Evolutionary conservation across 2,888 invertebrate species (phyloP).

Genomic region (Pachymerium ferrugineum): DNA sequence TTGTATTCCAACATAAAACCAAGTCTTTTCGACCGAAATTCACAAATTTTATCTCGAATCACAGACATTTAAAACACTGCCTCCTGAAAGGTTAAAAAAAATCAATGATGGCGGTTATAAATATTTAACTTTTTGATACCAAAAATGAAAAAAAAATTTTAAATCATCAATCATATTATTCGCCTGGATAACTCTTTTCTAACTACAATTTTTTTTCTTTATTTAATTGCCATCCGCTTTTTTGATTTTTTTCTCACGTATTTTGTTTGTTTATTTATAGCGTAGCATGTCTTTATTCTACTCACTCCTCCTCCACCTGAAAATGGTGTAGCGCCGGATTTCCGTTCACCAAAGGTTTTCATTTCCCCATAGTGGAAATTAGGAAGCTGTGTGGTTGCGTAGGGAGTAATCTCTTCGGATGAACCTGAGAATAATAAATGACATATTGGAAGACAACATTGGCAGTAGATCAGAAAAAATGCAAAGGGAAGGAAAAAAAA

Average conservation of each 20-base stretch:
- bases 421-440: constrained; percentile 19
- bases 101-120: too few species aligned
- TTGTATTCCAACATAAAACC: background rate
- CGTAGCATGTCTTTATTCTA: too few species aligned
- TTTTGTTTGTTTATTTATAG: too few species aligned
- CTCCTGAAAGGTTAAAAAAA: too few species aligned
- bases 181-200: background rate
- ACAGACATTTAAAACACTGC: too few species aligned
- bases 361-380: constrained; percentile 33
- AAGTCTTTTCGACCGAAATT: background rate
- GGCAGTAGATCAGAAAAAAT: background rate
- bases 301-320: constrained; percentile 29
- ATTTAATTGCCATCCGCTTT: background rate
- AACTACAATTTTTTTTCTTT: background rate
- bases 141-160: too few species aligned
- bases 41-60: background rate
- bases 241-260: background rate
- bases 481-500: background rate
- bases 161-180: too few species aligned
- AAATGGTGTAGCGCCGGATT: constrained; percentile 28
- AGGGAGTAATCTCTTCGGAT: constrained; percentile 31
- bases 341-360: constrained; percentile 33
- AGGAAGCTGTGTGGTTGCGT: constrained; percentile 32
- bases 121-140: too few species aligned
- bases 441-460: background rate